phyloP scores from a whole-genome alignment of 2,888 invertebrate species.

The Rhingia rostrata region DNA sequence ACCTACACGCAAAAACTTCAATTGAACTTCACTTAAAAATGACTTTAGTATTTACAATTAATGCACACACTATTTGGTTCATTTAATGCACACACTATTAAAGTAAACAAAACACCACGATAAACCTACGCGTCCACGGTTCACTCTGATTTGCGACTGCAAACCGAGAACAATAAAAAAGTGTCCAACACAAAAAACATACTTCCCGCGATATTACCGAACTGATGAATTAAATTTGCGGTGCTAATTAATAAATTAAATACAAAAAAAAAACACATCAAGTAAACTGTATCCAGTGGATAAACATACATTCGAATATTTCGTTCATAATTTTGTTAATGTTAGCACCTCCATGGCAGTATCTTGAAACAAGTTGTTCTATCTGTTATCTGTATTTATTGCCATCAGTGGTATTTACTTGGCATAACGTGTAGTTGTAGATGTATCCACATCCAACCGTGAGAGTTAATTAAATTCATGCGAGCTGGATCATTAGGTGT shows the following conservation, averaged over 20 bases:
- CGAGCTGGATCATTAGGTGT: neutral
- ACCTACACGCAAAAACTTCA: constrained; percentile 20
- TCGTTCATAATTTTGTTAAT: constrained; percentile 14
- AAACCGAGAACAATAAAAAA: constrained; percentile 11
- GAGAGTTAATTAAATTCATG: constrained; percentile 17
- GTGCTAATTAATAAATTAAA: constrained; percentile 33
- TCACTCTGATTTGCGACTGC: constrained; percentile 5
- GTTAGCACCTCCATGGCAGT: constrained; percentile 34
- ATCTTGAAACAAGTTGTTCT: neutral
- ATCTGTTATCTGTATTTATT: constrained; percentile 8
- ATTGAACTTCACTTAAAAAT: neutral
- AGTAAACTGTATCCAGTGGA: constrained; percentile 14
- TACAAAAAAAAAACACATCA: constrained; percentile 21
- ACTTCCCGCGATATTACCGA: neutral
- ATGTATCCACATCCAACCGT: neutral
- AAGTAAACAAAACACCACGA: constrained; percentile 11
- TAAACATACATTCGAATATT: neutral
- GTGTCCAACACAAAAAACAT: constrained; percentile 1
- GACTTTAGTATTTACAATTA: too few relatives aligned
- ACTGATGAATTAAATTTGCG: constrained; percentile 12
- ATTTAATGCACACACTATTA: neutral
- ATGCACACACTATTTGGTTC: neutral
- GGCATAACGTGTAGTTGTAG: neutral
- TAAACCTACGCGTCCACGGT: neutral
- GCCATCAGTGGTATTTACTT: constrained; percentile 7